Base-by-base conservation (phyloP, 2,113 vertebrate genomes). In the Heliornis fulica region DNA sequence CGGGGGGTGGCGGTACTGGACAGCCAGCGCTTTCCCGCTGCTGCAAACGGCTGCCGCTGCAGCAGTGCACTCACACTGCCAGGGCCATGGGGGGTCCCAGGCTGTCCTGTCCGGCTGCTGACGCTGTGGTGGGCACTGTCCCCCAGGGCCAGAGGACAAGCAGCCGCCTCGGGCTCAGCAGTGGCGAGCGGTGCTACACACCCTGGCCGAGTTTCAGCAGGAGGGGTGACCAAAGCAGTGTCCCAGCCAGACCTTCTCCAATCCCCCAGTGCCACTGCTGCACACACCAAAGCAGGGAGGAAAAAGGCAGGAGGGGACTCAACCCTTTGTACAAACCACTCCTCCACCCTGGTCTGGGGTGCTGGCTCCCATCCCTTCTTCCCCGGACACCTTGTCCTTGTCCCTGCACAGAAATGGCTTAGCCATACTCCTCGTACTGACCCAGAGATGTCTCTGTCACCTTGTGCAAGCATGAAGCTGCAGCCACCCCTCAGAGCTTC, bases 271-370 rank as follows among this genome's bases (percentile, higher is more conserved):
- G 36, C 38, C 57, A 5, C 45, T 70, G 80, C 32, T 20, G 4
- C 34, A 31, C 69, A 10, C 60, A 23, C 25, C 7, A 2, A 68
- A 71, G 63, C 21, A 0, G 0, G 25, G 16, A 80, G 25, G 15
- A 7, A 29, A 26, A 91, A 45, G 34, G 45, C 17, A 6, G 28
- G 65, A 85, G 20, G 6, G 2, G 3, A 45, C 16, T 45, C 32
- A 59, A 16, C 50, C n/a, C 11, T 81, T 46, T 14, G 20, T 10
- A 32, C 34, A 45, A 77, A 71, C 14, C 25, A 26, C 26, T 76
- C 48, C 53, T 43, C 68, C 1, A 1, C 13, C 12, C 40, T 0
- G 0, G 31, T 26, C 3, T 0, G 60, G 70, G 1, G 0, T 11
- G 36, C 46, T 3, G 3, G 11, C 38, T 87, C n/a, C 31, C 50